Base-by-base conservation (phyloP, 2,888 invertebrate genomes). In the Prosopocoilus inquinatus region DNA sequence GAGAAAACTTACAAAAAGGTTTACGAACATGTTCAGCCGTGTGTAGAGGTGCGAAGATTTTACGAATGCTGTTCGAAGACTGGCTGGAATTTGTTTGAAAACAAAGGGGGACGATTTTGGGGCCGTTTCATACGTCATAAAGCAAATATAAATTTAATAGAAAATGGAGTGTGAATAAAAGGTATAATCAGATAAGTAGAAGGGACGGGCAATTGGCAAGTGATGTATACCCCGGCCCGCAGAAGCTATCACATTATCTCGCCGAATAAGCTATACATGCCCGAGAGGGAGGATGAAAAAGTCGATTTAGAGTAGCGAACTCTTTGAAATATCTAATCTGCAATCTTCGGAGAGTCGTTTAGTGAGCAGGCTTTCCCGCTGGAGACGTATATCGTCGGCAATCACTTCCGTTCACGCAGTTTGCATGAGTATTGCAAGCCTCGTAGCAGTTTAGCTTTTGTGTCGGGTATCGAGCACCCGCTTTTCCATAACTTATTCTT, bases 331-430 rank as follows among this genome's bases (percentile, higher is more conserved):
- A 75, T 74, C 73, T 73, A 73, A 75, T 73, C 73, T 72, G 68
- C 69, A 71, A 73, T 74, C 73, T 74, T 71, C 70, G 69, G 71
- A 72, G 73, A 70, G 72, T 71, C 73, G 73, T 73, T 74, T 72
- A 69, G 69, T 67, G 65, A 66, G 64, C 46, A 57, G 54, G 51
- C 59, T 59, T 63, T 59, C 64, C 67, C 64, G 66, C 64, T 66
- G 64, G 67, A 65, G 66, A 68, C 66, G 65, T 68, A 68, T 70
- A 68, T 70, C 67, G 65, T 60, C 61, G 64, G 64, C 66, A 68
- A 72, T 71, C 69, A 66, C 70, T 69, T 69, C 68, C 67, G 62
- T 70, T 68, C 66, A 70, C 68, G 70, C 69, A 69, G 70, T 67
- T 66, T 68, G 64, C 67, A 68, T 65, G 64, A 64, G 54, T 58